Conservation (phyloP, 2,888 invertebrate genomes). For the Sesamia inferens region DNA sequence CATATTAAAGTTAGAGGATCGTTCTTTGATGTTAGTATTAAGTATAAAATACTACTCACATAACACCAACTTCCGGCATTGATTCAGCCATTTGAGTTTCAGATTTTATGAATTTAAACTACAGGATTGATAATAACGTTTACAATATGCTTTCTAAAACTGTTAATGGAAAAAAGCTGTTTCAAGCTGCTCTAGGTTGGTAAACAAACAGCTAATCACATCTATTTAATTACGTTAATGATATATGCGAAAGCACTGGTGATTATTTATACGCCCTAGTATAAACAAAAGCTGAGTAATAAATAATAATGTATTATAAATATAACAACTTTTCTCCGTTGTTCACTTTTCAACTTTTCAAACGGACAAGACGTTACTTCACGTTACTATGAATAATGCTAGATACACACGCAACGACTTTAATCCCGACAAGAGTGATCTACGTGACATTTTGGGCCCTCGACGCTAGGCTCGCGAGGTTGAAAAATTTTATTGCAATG, state of each 20-base stretch:
- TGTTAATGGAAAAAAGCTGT: background rate
- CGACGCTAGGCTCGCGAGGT: too few relatives aligned
- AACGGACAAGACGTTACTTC: constrained; percentile 19
- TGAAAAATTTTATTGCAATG: too few relatives aligned
- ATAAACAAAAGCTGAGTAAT: background rate
- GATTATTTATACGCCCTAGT: too few relatives aligned
- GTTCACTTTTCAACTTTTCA: constrained; percentile 40
- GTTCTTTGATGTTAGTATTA: background rate
- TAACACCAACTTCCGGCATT: constrained; percentile 42
- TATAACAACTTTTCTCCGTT: background rate
- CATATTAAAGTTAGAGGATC: background rate
- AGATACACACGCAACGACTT: background rate
- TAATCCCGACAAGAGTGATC: too few relatives aligned
- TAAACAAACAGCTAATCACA: background rate
- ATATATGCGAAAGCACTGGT: background rate
- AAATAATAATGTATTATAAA: too few relatives aligned
- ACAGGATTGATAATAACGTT: background rate
- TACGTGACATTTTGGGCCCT: too few relatives aligned
- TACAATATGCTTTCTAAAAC: background rate
- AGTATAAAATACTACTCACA: constrained; percentile 24
- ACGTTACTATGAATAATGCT: background rate
- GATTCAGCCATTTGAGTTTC: constrained; percentile 44
- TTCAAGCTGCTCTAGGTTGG: rapidly evolving
- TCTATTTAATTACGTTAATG: background rate
- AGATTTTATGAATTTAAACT: background rate